Conservation (phyloP, 2,113 vertebrate genomes). For the Sinocyclocheilus anshuiensis region DNA sequence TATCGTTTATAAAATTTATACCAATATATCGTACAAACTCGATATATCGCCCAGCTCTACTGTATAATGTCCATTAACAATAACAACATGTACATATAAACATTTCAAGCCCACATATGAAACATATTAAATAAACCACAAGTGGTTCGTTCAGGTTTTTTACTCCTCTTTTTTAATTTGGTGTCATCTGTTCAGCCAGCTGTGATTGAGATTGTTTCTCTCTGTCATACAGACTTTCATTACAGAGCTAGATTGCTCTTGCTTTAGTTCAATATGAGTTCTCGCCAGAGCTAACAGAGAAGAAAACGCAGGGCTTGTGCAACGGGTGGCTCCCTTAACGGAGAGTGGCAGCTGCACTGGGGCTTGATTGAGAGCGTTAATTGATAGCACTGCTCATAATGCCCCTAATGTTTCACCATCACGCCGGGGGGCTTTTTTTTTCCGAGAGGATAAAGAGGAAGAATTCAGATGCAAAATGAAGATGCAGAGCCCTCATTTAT, state of each 20-base stretch:
- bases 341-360: conserved; percentile 34
- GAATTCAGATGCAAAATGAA: conserved; percentile 38
- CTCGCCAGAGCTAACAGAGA: neutral
- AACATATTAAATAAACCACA: conserved; percentile 23
- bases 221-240: conserved; percentile 31
- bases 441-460: conserved; percentile 21
- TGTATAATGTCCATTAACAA: neutral
- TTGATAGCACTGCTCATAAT: conserved; percentile 49
- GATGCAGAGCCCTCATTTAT: conserved; percentile 30
- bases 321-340: conserved; percentile 14
- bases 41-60: no score
- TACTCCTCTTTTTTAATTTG: conserved; percentile 2
- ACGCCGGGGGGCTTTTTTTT: neutral
- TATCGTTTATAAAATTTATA: no score
- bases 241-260: conserved; percentile 38
- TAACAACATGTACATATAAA: neutral
- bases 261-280: conserved; percentile 33
- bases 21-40: no score
- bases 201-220: conserved; percentile 10
- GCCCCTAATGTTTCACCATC: conserved; percentile 44
- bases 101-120: neutral
- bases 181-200: conserved; percentile 25
- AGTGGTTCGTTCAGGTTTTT: neutral
- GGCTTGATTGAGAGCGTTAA: conserved; percentile 44
- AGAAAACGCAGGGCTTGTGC: neutral